Evolutionary conservation across 2,888 invertebrate species (phyloP).

Genomic region (Polymixis lichenea): DNA sequence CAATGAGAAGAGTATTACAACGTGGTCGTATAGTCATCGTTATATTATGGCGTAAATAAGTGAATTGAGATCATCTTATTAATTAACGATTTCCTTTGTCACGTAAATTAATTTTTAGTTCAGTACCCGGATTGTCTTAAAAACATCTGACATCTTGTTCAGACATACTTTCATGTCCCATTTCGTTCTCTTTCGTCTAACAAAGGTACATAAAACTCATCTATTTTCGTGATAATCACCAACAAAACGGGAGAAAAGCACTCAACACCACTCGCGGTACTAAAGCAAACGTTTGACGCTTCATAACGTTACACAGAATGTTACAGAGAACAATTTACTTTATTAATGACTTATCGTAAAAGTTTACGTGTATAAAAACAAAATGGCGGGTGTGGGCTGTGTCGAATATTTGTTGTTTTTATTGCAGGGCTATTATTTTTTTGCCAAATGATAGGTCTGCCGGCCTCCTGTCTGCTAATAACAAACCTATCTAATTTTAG

Average conservation of each 20-base stretch:
- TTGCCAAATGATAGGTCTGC: constrained; percentile 9
- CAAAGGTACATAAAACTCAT: constrained; percentile 18
- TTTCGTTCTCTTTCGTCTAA: constrained; percentile 3
- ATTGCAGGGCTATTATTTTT: constrained; percentile 30
- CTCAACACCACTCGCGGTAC: constrained; percentile 45
- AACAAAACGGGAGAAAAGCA: constrained; percentile 30
- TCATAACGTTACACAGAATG: constrained; percentile 52
- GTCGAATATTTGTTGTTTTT: constrained; percentile 69
- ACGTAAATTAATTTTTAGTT: not conserved
- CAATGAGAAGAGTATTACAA: not conserved
- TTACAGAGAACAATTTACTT: constrained; percentile 55
- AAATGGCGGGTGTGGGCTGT: constrained; percentile 56
- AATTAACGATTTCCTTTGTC: not conserved
- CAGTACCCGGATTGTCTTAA: not conserved
- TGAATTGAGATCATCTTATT: not conserved
- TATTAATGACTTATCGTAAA: constrained; percentile 69
- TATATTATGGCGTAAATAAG: not conserved
- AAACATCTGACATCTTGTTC: not conserved
- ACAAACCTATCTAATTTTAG: not conserved
- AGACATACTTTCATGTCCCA: not conserved
- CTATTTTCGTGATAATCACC: constrained; percentile 36
- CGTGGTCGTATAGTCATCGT: not conserved
- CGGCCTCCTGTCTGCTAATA: constrained; percentile 7
- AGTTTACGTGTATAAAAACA: constrained; percentile 69
- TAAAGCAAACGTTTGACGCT: constrained; percentile 56